Base-by-base conservation (phyloP, 2,113 vertebrate species). In the Accipiter cooperii region DNA sequence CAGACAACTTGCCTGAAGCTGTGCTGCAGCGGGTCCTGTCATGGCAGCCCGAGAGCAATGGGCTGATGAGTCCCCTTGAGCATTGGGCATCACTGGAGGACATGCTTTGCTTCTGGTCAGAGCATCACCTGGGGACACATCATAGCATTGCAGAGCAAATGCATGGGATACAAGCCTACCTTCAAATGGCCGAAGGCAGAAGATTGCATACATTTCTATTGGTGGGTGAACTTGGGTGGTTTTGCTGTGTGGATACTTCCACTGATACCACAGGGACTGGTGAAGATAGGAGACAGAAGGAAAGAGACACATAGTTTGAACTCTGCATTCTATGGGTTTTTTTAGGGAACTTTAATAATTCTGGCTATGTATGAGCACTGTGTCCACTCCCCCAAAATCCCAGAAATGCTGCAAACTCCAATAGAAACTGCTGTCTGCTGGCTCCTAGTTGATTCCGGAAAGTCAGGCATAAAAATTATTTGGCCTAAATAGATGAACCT, bases 171-270 rank as follows among this genome's bases (percentile, higher is more conserved):
- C 18, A 57, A 34, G 9, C 36, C 33, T 64, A 10, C 52, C 46
- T 47, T 61, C 31, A 28, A 8, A 14, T 12, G 65, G 10, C 15
- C 15, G 21, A 66, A 66, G n/a, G 52, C 40, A 42, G 31, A 54
- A 24, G 12, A 28, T 28, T 13, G 31, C 4, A 4, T 17, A 5
- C 3, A 0, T 38, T 61, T 44, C 28, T 60, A 4, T 25, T 22
- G 38, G 34, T 18, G 12, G 17, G 34, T 40, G 60, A n/a, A 60
- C 12, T 33, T 20, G 40, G 22, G 42, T 33, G 12, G 22, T 7
- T 29, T 31, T 57, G 28, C 51, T 2, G 0, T 4, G 13, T 46
- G 28, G 19, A 5, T 49, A 13, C 26, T 63, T 58, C 31, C 31
- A 17, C 28, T 31, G 36, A 20, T 42, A 38, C 9, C 29, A 17